Evolutionary conservation across 2,797 vertebrate species (phyloP), one percentile per base, ranked within the genome.

Genomic region (Leuciscus waleckii): DNA sequence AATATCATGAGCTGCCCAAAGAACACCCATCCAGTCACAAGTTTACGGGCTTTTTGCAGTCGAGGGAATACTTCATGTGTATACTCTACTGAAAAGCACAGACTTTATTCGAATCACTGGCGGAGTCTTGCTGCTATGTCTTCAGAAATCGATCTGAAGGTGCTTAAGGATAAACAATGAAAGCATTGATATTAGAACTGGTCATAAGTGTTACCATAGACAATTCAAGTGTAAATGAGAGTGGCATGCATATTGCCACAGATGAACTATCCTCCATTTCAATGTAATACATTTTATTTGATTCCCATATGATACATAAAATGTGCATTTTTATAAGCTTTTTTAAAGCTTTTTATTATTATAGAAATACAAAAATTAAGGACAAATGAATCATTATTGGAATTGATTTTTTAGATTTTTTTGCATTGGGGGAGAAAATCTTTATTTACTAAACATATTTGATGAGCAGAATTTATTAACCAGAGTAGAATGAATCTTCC

Each of bases 21-120:
- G 86, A 78, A 10, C 83, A 87, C n/a, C 49, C 69, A 81, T 86
- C 88, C 79, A 88, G 90, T 63, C 13, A 14, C 26, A 32, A 8
- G 63, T 91, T 92, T 91, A 91, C 89, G 56, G 67, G 84, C 79
- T 70, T 80, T 32, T 74, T 87, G 73, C 88, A 90, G 91, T 89
- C 90, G 85, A 78, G 89, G 89, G 90, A 93, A 93, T 90, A 90
- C 61, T 84, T 90, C 89, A 89, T 88, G 91, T 75, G 87, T 88
- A n/a, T 58, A 86, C 86, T 74, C 61, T 87, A 83, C 92, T 90
- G 79, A 90, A 89, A 89, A 87, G 84, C 86, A 54, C 29, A 2
- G 69, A 58, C 43, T 81, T 90, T 77, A 35, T 68, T 65, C 83
- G 4, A 43, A 86, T 86, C 77, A 70, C 85, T 71, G 82, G 92